phyloP scores from a whole-genome alignment of 2,113 vertebrate species.

The Sturnira hondurensis region DNA sequence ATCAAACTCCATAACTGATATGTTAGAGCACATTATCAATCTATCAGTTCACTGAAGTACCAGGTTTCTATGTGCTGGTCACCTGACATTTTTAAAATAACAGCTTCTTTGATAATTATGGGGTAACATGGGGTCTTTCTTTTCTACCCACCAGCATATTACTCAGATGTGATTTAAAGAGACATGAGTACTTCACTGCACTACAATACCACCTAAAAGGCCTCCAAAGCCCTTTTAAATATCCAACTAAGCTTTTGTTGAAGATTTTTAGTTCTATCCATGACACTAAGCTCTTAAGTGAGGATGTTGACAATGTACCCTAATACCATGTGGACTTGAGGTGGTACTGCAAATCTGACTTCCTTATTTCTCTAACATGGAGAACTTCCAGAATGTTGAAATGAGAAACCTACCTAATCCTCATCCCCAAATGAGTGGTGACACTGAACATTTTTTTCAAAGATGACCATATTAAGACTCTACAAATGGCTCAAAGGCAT shows the following conservation, averaged over 20 bases:
- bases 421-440: background rate
- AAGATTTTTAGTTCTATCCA: background rate
- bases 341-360: background rate
- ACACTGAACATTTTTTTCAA: background rate
- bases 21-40: background rate
- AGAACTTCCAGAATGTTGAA: background rate
- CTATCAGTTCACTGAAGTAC: background rate
- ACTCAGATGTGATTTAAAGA: background rate
- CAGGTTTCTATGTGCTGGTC: background rate
- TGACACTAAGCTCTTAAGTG: background rate
- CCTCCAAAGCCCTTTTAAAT: background rate
- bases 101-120: background rate
- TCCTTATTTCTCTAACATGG: background rate
- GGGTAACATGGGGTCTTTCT: background rate
- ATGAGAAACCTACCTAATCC: background rate
- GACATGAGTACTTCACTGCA: background rate
- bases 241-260: background rate
- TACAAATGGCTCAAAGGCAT: background rate
- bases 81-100: background rate
- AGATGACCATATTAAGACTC: background rate
- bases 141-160: background rate
- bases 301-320: background rate
- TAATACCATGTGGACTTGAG: background rate
- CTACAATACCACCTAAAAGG: background rate
- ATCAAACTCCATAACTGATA: background rate